Evolutionary conservation across 2,888 invertebrate species (phyloP).

Genomic region (Cephus pygmeus): DNA sequence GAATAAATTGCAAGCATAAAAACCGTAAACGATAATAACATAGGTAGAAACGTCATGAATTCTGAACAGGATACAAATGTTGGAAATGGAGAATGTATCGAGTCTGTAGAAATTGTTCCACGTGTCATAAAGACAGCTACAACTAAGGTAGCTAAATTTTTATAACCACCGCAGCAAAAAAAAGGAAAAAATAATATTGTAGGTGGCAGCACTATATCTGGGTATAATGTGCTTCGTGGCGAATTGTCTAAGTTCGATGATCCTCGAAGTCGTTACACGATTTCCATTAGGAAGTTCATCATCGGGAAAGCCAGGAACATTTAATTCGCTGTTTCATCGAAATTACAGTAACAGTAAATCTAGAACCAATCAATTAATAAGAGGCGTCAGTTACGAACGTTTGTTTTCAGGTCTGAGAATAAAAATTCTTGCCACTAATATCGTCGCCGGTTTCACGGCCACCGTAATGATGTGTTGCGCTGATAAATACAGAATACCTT

Average conservation of each 20-base stretch:
- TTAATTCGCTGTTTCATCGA: constrained; percentile 46
- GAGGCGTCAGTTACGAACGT: background rate
- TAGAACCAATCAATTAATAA: constrained; percentile 1
- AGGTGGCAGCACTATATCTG: constrained; percentile 42
- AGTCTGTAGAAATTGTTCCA: background rate
- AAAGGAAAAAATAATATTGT: background rate
- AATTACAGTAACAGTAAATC: constrained; percentile 39
- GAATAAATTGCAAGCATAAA: background rate
- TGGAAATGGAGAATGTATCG: background rate
- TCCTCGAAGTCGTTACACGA: constrained; percentile 43
- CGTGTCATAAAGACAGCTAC: constrained; percentile 10
- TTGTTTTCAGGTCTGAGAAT: constrained; percentile 43
- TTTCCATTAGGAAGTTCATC: constrained; percentile 35
- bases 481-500: constrained; percentile 42
- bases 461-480: constrained; percentile 44
- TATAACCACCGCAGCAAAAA: background rate
- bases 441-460: constrained; percentile 42
- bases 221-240: constrained; percentile 44
- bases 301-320: constrained; percentile 39
- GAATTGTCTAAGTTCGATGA: constrained; percentile 45
- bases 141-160: constrained; percentile 21
- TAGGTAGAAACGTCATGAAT: background rate
- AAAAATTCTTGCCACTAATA: constrained; percentile 38
- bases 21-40: background rate
- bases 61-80: background rate